These are phyloP conservation scores for Tenualosa ilisha DNA, from an alignment of 2,797 vertebrate genomes.

Conservation along the genomic window DNA sequence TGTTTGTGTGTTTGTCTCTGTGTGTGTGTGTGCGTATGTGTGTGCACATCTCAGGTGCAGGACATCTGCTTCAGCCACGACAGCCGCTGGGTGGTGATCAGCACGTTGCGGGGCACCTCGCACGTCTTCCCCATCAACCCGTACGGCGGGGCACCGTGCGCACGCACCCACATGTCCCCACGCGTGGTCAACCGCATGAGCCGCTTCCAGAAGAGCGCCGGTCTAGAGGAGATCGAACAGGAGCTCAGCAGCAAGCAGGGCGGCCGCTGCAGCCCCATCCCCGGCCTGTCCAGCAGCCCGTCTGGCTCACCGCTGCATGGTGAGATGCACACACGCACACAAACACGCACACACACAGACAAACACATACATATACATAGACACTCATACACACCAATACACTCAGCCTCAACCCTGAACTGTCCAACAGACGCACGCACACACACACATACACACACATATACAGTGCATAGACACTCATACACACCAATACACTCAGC, in stretches of 20 bases:
- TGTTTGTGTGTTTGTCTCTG: neutral
- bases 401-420: neutral
- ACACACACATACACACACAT: neutral
- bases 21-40: neutral
- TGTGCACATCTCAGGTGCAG: constrained; percentile 81
- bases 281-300: constrained; percentile 92
- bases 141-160: constrained; percentile 91
- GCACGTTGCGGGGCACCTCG: constrained; percentile 93
- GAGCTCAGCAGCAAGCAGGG: constrained; percentile 88
- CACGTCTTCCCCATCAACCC: constrained; percentile 96
- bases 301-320: constrained; percentile 93
- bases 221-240: constrained; percentile 96
- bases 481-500: neutral
- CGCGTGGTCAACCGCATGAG: constrained; percentile 97
- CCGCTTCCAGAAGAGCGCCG: constrained; percentile 97
- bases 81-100: constrained; percentile 96
- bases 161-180: constrained; percentile 95
- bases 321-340: constrained; percentile 66
- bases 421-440: neutral
- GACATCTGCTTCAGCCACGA: constrained; percentile 98
- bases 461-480: neutral
- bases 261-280: constrained; percentile 92
- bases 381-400: neutral
- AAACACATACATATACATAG: constrained; percentile 1
- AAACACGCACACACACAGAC: constrained; percentile 8